Evolutionary conservation across 2,113 vertebrate species (phyloP).

Genomic region (Felis chaus): DNA sequence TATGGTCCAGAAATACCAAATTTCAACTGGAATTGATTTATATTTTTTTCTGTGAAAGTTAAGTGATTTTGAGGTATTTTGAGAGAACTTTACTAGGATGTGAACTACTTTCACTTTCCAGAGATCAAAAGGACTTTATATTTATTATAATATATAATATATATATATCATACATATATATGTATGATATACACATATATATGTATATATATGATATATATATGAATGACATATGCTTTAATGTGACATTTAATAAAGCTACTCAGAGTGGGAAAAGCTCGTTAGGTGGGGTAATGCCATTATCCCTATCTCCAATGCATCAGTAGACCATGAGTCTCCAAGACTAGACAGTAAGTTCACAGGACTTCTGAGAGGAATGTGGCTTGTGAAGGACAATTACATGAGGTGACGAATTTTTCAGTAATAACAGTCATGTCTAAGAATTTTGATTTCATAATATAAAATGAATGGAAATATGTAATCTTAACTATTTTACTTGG

Average conservation of each 20-base stretch:
- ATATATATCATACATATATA: neutral
- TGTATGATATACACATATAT: too few species aligned
- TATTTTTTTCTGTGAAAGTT: conserved; percentile 14
- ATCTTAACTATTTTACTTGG: neutral
- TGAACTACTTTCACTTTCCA: neutral
- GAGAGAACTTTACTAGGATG: neutral
- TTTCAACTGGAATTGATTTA: neutral
- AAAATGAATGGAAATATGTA: neutral
- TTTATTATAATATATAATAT: neutral
- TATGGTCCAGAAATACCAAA: neutral
- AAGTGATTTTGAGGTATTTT: neutral
- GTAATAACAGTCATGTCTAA: neutral
- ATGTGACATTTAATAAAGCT: neutral
- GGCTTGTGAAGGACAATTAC: neutral
- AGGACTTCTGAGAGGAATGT: neutral
- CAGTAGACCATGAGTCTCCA: too few species aligned
- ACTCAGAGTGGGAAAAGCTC: neutral
- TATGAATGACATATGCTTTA: neutral
- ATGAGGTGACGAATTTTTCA: neutral
- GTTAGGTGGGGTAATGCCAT: neutral
- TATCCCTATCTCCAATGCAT: neutral
- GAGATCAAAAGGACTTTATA: neutral
- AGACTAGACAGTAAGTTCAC: neutral
- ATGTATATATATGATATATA: neutral
- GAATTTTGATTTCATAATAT: neutral